Evolutionary conservation across 35 echinoderm and acorn worm genomes (phyloP).

Genomic region (Acanthaster planci): DNA sequence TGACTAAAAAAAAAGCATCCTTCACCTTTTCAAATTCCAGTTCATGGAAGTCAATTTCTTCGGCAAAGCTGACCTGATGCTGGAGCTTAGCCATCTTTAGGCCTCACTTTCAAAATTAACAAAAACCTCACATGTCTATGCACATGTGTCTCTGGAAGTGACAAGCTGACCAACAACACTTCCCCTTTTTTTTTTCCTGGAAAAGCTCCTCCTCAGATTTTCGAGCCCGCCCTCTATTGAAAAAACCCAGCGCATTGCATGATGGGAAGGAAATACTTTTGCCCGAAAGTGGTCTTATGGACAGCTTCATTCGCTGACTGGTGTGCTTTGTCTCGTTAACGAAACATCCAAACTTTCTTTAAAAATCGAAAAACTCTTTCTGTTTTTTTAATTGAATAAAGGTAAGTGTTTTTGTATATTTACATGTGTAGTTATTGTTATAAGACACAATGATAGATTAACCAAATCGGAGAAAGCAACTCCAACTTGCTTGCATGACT

Average conservation of each 20-base stretch:
- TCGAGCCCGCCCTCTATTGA: neutral
- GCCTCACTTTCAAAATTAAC: neutral
- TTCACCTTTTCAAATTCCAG: conserved; percentile 69
- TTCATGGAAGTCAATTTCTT: conserved; percentile 69
- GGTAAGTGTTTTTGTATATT: neutral
- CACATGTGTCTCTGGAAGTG: too few species aligned
- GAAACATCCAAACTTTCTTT: neutral
- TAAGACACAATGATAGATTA: too few species aligned
- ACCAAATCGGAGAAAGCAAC: neutral
- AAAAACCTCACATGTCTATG: too few species aligned
- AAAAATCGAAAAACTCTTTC: too few species aligned
- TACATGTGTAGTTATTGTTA: neutral
- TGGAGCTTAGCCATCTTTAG: conserved; percentile 48
- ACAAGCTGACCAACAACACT: too few species aligned
- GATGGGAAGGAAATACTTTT: conserved; percentile 31
- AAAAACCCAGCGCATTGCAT: neutral
- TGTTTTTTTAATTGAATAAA: neutral
- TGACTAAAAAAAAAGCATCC: neutral
- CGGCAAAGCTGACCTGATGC: conserved; percentile 64
- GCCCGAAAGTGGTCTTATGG: neutral
- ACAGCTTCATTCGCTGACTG: neutral
- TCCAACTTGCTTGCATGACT: neutral
- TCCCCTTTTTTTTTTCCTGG: too few species aligned
- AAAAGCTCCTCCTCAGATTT: too few species aligned
- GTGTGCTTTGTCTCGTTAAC: neutral